phyloP scores from a whole-genome alignment of 2,113 vertebrate genomes.

The Campylorhamphus procurvoides region DNA sequence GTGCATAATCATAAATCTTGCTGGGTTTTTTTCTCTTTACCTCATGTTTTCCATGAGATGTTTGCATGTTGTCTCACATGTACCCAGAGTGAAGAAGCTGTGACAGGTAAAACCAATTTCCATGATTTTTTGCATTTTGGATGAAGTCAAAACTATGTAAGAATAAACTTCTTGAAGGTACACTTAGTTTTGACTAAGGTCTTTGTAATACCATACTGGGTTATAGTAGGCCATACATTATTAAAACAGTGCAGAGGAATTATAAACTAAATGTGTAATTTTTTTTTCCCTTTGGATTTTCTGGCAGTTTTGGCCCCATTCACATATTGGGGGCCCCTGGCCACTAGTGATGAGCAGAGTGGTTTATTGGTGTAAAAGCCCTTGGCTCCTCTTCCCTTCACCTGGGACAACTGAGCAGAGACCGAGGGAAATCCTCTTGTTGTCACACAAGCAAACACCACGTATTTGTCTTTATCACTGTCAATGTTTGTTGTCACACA shows the following conservation, averaged over 20 bases:
- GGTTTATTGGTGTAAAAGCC: background rate
- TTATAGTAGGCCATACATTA: background rate
- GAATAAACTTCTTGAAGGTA: slow-evolving; percentile 18
- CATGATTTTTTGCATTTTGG: background rate
- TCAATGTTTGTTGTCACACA: background rate
- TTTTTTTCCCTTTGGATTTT: background rate
- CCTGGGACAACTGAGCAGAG: background rate
- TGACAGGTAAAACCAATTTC: slow-evolving; percentile 32
- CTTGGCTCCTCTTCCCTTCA: background rate
- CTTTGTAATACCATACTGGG: background rate
- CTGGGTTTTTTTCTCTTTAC: background rate
- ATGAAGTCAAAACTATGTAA: slow-evolving; percentile 7
- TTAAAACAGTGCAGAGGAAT: background rate
- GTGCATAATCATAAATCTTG: background rate
- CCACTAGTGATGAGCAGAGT: background rate
- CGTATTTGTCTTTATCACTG: background rate
- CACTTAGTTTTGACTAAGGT: background rate
- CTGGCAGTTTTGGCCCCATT: background rate
- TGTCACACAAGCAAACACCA: background rate
- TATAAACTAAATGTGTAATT: background rate
- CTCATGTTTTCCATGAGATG: background rate
- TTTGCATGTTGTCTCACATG: background rate
- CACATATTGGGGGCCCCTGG: background rate
- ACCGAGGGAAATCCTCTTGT: background rate
- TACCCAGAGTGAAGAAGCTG: background rate